Evolutionary conservation across 2,888 invertebrate genomes (phyloP), one percentile per base, ranked within the genome.

Genomic region (Ornithoptera priamus): DNA sequence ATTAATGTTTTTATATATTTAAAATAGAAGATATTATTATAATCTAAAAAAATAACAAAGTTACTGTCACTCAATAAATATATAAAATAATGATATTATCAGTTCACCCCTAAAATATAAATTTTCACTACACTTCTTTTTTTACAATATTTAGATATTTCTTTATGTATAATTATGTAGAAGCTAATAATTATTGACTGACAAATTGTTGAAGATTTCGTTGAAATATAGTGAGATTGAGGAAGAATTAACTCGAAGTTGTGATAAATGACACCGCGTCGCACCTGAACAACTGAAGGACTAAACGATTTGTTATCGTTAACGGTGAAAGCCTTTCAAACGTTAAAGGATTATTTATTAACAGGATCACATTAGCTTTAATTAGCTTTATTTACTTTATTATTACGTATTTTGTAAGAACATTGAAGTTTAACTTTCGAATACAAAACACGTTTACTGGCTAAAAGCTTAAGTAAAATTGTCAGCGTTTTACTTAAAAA

Each of bases 221-320:
- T 50, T 50, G 50, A 50, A 15, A 50, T 39, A 39, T 62, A 53
- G 50, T 63, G n/a, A 63, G 53, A 63, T 63, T 50, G 53, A 10
- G 30, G 36, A 30, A 56, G 50, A 63, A 53, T 63, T 63, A 63
- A 63, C 30, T 63, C 53, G n/a, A 53, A 53, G 15, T 36, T 63
- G 50, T 63, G 63, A 63, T 53, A 56, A 63, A 63, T 63, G 46
- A 53, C 50, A 30, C 53, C 53, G 24, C 15, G 53, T 30, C 53
- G 50, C 63, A 63, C 63, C 63, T 63, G 63, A 53, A 53, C 53
- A 30, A 15, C 53, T 63, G 53, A 30, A 63, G 63, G 53, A 53
- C 63, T 22, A 24, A 53, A 30, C 53, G 63, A 63, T 63, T 63
- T 63, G 63, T 63, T 56, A 50, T 63, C 63, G 53, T 63, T 53